Evolutionary conservation across 2,113 vertebrate species (phyloP), one percentile per base, ranked within the genome.

Genomic region (Takifugu bimaculatus): DNA sequence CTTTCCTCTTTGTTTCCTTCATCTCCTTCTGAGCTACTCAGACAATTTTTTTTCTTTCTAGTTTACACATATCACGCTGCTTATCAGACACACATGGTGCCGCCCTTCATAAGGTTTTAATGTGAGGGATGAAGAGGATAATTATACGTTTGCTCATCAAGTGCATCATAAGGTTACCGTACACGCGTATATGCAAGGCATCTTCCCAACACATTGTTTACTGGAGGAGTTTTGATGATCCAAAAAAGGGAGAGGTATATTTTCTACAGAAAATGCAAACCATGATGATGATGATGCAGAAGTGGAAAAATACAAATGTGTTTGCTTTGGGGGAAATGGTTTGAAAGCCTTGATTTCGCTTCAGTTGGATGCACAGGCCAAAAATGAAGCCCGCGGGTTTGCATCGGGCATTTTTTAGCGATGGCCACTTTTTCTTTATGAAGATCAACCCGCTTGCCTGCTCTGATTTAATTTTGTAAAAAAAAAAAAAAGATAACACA

Each of bases 31-130:
- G 65, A 39, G 35, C 35, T 2, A 39, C 9, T 10, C 9, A 3
- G 35, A 53, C 28, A 68, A 57, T 13, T 60, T 39, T 25, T 2
- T 72, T 72, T 65, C 50, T 62, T 49, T 68, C 27, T 14, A 60
- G 43, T 74, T 75, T 54, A 72, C 54, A 63, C 65, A 71, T 54
- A 66, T 28, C 50, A 57, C 75, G 70, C 77, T 79, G 77, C 72
- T 76, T 57, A 55, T 61, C 50, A 55, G 27, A 65, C 15, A 65
- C 6, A 64, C 26, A 63, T 35, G 13, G 71, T 58, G 45, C 53
- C 44, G 27, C 68, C 72, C 59, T 71, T 70, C 55, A 32, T 29
- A 48, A 26, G 13, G 51, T 65, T 60, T 60, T 53, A 6, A 45
- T 52, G 13, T 55, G 49, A 63, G 54, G 42, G 50, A 53, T 50